phyloP scores from a whole-genome alignment of 2,113 vertebrate genomes.

The Butorides virescens region DNA sequence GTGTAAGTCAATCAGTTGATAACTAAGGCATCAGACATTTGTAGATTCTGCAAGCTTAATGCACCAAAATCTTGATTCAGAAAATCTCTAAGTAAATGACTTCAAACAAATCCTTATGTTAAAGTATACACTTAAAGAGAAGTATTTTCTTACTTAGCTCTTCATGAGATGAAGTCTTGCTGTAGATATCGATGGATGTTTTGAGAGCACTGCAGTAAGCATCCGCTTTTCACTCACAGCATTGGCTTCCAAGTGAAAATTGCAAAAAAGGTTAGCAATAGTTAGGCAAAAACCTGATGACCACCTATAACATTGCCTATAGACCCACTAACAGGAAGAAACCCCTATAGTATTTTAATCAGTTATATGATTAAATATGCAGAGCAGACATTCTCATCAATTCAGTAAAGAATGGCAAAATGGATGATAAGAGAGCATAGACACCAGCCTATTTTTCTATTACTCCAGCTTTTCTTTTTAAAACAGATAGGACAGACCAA shows the following conservation, averaged over 20 bases:
- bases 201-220: not conserved
- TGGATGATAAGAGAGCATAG: slow-evolving; percentile 34
- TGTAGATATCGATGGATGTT: not conserved
- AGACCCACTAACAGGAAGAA: not conserved
- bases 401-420: slow-evolving; percentile 38
- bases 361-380: slow-evolving; percentile 48
- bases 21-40: not conserved
- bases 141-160: not conserved
- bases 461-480: slow-evolving; percentile 39
- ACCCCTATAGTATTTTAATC: not conserved
- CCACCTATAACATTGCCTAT: not conserved
- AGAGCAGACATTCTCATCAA: slow-evolving; percentile 46
- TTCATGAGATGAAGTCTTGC: not conserved
- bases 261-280: not conserved
- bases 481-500: slow-evolving; percentile 51
- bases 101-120: not conserved
- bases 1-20: not conserved
- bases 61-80: not conserved
- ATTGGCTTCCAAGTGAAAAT: not conserved
- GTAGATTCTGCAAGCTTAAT: not conserved
- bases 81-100: not conserved
- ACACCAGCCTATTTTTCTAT: slow-evolving; percentile 52
- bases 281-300: not conserved
- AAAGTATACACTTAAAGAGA: not conserved
- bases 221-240: not conserved